Base-by-base conservation (phyloP, 2,113 vertebrate species). In the Aepyceros melampus region DNA sequence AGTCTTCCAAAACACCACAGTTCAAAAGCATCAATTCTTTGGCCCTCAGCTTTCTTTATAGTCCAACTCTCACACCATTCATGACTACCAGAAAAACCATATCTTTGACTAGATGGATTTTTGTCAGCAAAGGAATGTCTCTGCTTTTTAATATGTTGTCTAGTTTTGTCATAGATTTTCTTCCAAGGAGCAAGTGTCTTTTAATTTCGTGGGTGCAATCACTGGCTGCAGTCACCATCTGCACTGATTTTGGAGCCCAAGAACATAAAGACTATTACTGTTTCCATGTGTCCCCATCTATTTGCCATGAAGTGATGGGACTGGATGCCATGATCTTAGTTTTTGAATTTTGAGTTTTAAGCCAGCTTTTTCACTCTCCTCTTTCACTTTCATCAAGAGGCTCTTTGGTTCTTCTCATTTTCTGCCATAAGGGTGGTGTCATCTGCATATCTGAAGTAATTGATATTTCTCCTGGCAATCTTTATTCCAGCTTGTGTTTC, bases 301-400 rank as follows among this genome's bases (percentile, higher is more conserved):
- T 36, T 71, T 71, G 19, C 10, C n/a, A 71, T 36, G n/a, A 71
- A 71, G 9, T 71, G 19, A 36, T 23, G n/a, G n/a, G 19, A 23
- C n/a, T 0, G 0, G 67, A 71, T 71, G 10, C 10, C 67, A 12
- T 40, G 19, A 71, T 40, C n/a, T 40, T 40, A 71, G n/a, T 23
- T 71, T 40, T 12, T 40, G n/a, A 71, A 71, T 71, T 19, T 12
- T 71, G n/a, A 71, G n/a, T 12, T 71, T 71, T 71, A 71, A 71
- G 67, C n/a, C 67, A 40, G 19, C 10, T 23, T 71, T 40, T 71
- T 23, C n/a, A 40, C 19, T 71, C 64, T 21, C 67, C 19, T 21
- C 19, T 71, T 71, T 71, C 19, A 71, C 33, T 12, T 40, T 71
- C 5, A 23, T 71, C 19, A 40, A 1, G 19, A 40, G n/a, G 4